Percentiles rank a stretch among this genome's conserved stretches.
Conservation (phyloP, 2,113 vertebrate species). For the Emydocephalus ijimae region DNA sequence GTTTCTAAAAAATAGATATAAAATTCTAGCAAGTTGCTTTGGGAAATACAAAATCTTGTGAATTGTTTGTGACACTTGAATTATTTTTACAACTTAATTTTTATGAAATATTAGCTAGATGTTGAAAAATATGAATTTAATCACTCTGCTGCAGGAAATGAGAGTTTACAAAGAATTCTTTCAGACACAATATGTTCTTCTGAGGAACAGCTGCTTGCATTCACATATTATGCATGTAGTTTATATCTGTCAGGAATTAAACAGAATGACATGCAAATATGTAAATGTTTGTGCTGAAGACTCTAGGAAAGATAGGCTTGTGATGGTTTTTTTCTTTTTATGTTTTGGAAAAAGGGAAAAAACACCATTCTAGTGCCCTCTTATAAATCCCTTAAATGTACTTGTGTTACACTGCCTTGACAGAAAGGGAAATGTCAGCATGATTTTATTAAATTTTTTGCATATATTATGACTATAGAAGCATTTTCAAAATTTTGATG, state of each 20-base stretch:
- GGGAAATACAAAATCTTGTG: constrained; percentile 19
- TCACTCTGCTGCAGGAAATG: constrained; percentile 24
- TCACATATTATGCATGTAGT: neutral
- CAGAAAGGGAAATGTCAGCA: neutral
- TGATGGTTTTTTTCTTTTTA: neutral
- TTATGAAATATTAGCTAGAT: neutral
- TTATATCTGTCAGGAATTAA: neutral
- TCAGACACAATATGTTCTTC: neutral
- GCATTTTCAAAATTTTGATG: neutral
- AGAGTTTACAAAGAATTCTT: constrained; percentile 18
- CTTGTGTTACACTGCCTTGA: neutral
- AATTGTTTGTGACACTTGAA: constrained; percentile 9
- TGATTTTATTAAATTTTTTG: neutral
- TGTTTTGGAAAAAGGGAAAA: neutral
- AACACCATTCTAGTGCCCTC: neutral
- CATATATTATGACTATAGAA: neutral
- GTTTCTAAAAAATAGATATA: constrained; percentile 1
- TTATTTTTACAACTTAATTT: constrained; percentile 37
- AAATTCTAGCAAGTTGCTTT: constrained; percentile 4
- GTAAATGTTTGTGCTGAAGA: neutral
- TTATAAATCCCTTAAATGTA: constrained; percentile 2
- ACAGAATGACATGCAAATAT: neutral
- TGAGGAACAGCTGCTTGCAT: neutral
- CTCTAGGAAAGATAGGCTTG: neutral
- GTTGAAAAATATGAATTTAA: constrained; percentile 17